Conservation (phyloP, 2,797 vertebrate species). For the Simalia tracyae region DNA sequence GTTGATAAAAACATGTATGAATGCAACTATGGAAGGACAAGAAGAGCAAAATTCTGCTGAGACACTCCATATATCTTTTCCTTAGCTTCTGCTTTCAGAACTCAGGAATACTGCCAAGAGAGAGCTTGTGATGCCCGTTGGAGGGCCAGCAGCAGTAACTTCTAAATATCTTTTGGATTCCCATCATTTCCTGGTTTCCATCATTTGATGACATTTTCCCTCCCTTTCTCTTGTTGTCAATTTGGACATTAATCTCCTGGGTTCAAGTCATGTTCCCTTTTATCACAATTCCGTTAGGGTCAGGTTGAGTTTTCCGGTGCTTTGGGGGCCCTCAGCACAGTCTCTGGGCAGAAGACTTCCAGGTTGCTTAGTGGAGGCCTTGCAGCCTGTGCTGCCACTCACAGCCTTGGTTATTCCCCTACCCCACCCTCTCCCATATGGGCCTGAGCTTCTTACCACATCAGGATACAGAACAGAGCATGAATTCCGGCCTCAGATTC, state of each 20-base stretch:
- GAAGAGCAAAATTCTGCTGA: neutral
- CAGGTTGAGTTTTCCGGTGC: conserved; percentile 77
- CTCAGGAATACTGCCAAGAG: conserved; percentile 9
- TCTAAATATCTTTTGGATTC: conserved; percentile 58
- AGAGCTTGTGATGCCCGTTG: neutral
- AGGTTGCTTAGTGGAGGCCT: conserved; percentile 45
- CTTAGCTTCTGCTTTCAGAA: neutral
- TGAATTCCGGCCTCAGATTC: conserved; percentile 94
- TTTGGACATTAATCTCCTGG: conserved; percentile 75
- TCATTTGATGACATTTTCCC: conserved; percentile 16
- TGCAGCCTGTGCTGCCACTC: conserved; percentile 53
- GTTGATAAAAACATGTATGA: neutral
- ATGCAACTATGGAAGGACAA: neutral
- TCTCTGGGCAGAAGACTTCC: conserved; percentile 50
- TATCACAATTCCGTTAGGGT: conserved; percentile 79
- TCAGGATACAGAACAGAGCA: conserved; percentile 97
- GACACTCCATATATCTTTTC: neutral
- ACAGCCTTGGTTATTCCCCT: conserved; percentile 56
- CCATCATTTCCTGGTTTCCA: conserved; percentile 64
- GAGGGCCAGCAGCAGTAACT: neutral
- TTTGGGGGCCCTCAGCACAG: conserved; percentile 44
- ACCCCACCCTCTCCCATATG: conserved; percentile 53
- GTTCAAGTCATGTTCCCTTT: conserved; percentile 72
- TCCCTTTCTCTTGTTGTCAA: conserved; percentile 68
- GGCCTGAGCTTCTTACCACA: conserved; percentile 85